Evolutionary conservation across 2,797 vertebrate genomes (phyloP).

Genomic region (Lutra lutra): DNA sequence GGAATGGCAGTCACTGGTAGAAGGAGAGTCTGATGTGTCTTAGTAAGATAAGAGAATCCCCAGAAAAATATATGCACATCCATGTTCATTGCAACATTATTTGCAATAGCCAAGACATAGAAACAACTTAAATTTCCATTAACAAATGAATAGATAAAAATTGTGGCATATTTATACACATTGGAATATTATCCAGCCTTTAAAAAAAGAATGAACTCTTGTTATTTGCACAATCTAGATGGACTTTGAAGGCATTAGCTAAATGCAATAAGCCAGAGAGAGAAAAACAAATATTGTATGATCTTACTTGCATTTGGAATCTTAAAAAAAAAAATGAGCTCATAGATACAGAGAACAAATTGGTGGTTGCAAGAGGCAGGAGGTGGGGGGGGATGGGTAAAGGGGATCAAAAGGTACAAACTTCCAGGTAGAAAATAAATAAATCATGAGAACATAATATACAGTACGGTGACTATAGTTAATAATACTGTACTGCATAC

Average conservation of each 20-base stretch:
- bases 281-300: neutral
- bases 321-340: neutral
- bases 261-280: neutral
- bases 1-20: neutral
- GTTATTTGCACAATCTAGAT: neutral
- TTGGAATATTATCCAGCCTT: neutral
- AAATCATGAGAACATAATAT: neutral
- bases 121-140: neutral
- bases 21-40: neutral
- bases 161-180: neutral
- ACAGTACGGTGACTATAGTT: neutral
- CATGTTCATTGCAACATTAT: neutral
- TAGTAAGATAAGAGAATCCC: neutral
- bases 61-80: neutral
- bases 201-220: neutral
- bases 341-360: neutral
- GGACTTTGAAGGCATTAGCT: neutral
- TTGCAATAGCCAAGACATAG: neutral
- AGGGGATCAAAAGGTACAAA: neutral
- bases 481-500: neutral
- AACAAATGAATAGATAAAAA: neutral
- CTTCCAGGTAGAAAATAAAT: neutral
- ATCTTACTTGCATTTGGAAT: neutral
- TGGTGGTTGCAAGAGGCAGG: neutral
- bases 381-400: neutral